Percentiles rank a stretch among this genome's conserved stretches.
Conservation (phyloP, 2,113 vertebrate genomes). For the Eonycteris spelaea region DNA sequence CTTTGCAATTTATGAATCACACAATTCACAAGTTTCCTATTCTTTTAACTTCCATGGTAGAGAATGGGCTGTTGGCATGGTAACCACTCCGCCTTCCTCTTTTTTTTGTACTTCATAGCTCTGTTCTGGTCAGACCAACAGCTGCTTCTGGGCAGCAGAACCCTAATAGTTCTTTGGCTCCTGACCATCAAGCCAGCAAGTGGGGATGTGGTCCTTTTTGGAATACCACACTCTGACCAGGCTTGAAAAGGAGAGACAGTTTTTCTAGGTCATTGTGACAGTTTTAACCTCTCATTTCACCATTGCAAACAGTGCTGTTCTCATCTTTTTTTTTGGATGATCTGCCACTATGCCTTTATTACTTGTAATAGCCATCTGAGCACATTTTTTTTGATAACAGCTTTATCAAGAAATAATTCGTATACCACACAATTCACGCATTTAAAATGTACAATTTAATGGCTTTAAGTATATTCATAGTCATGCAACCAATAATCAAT, state of each 20-base stretch:
- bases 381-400: background rate
- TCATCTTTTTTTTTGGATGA: background rate
- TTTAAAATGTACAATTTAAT: background rate
- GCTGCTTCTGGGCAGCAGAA: background rate
- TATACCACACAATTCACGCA: background rate
- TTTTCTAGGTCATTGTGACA: background rate
- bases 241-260: background rate
- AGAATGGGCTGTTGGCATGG: slow-evolving; percentile 52
- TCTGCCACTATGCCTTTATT: background rate
- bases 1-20: slow-evolving; percentile 68
- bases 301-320: background rate
- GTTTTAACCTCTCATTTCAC: background rate
- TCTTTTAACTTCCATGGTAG: slow-evolving; percentile 35
- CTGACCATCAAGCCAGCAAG: background rate
- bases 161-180: background rate
- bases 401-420: slow-evolving; percentile 21
- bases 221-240: background rate
- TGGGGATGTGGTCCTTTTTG: background rate
- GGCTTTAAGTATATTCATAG: background rate
- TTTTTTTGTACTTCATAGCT: background rate
- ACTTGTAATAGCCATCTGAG: background rate
- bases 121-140: background rate
- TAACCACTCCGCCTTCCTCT: slow-evolving; percentile 1
- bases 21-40: slow-evolving; percentile 55
- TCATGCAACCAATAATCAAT: background rate